Evolutionary conservation across 2,797 vertebrate species (phyloP), one percentile per base, ranked within the genome.

Genomic region (Manis pentadactyla): DNA sequence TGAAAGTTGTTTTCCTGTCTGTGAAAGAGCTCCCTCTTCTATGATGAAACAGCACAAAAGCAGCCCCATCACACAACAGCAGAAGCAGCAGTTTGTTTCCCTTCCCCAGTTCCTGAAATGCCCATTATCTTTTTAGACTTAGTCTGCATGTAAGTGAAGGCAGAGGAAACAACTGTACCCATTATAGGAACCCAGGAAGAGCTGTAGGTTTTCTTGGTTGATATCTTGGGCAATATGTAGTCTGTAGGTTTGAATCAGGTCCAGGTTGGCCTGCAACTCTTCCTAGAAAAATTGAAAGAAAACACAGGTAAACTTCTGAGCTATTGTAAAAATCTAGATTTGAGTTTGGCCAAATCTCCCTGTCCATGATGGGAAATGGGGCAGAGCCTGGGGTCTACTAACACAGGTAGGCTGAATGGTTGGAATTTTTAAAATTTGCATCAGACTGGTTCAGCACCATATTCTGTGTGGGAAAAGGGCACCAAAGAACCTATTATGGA

Each of bases 201-300:
- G 98, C 53, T 98, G 99, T 90, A 99, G 98, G 98, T 99, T 99
- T 19, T 99, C 99, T 97, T 99, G 99, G 64, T 99, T 99, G 73
- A 99, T 99, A 64, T 99, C 99, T 97, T 99, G 99, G 2, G 99
- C 99, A 19, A 99, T 99, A 97, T 99, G 99, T 77, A 99, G 99
- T 93, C 99, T 98, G 98, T 99, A 99, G 0, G 99, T 99, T 98
- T 99, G 99, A 97, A 99, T 99, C 96, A 99, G 98, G 98, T 99
- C 99, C 97, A 99, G 97, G 93, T 99, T 99, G 73, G 99, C 99
- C 6, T 99, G 99, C 53, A 99, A 95, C 97, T 99, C 99, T 25
- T 99, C 99, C 99, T 99, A 97, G 87, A 96, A 97, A 21, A 97
- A 96, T 63, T 29, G 29, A 96, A 95, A 97, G 96, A 90, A 97